These are phyloP conservation scores for Melanaphis sacchari DNA, from an alignment of 1,140 invertebrate genomes.

Conservation along the genomic window DNA sequence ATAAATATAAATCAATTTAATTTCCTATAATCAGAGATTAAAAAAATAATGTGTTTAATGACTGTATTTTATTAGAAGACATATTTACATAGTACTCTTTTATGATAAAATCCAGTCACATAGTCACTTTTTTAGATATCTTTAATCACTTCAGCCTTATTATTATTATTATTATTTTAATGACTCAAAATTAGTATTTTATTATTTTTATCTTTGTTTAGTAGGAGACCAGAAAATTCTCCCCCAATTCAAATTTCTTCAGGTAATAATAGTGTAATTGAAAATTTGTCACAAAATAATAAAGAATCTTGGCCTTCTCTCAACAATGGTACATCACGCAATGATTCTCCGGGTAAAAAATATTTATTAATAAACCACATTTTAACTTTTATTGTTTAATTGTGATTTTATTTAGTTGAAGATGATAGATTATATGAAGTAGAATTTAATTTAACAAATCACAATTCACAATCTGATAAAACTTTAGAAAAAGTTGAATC, in stretches of 20 bases:
- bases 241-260: constrained; percentile 65
- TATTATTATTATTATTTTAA: background rate
- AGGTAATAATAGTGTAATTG: constrained; percentile 47
- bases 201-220: constrained; percentile 50
- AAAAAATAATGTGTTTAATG: too few relatives aligned
- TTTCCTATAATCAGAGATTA: too few relatives aligned
- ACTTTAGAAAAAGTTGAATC: constrained; percentile 47
- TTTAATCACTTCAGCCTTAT: too few relatives aligned
- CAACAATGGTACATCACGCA: constrained; percentile 62
- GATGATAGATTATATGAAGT: constrained; percentile 52
- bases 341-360: constrained; percentile 64
- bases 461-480: constrained; percentile 53
- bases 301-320: constrained; percentile 78
- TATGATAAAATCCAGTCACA: too few relatives aligned
- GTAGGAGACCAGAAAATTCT: constrained; percentile 68
- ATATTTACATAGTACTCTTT: too few relatives aligned
- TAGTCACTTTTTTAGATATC: too few relatives aligned
- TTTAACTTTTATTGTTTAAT: background rate
- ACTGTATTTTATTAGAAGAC: too few relatives aligned
- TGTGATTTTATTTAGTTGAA: constrained; percentile 42
- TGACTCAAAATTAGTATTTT: background rate
- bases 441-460: constrained; percentile 53
- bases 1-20: too few relatives aligned
- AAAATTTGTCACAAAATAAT: constrained; percentile 61
- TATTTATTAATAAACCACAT: background rate